A percentile compares a stretch with the other conserved stretches of the same genome.
Evolutionary conservation across 2,113 vertebrate species (phyloP).

Genomic region (Apteryx mantelli): DNA sequence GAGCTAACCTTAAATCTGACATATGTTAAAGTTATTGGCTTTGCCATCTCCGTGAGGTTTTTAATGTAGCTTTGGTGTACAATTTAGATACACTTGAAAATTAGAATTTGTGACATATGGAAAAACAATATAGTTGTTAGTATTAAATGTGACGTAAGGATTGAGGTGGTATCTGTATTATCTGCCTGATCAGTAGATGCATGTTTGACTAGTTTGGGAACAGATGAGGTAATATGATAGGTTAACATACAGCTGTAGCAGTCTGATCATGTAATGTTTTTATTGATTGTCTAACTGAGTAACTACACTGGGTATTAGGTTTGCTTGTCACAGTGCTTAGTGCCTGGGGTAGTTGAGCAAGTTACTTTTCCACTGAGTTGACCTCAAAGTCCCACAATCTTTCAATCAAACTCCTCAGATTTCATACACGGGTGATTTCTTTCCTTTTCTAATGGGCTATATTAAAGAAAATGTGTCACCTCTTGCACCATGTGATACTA

Average conservation of each 20-base stretch:
- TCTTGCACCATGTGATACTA: constrained; percentile 80
- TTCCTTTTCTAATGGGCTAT: constrained; percentile 72
- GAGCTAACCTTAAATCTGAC: not conserved
- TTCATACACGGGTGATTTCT: constrained; percentile 72
- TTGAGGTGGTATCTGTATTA: constrained; percentile 15
- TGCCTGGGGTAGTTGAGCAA: constrained; percentile 73
- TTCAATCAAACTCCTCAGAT: constrained; percentile 76
- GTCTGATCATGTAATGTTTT: constrained; percentile 77
- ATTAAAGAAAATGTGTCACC: constrained; percentile 81
- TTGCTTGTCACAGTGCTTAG: constrained; percentile 70
- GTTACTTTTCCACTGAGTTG: constrained; percentile 70
- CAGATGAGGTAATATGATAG: constrained; percentile 63
- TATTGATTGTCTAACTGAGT: constrained; percentile 78
- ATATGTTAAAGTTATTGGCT: accelerated
- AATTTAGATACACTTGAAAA: not conserved
- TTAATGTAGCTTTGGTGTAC: not conserved
- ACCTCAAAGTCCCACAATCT: constrained; percentile 73
- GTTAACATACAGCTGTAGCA: constrained; percentile 74
- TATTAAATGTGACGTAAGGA: constrained; percentile 16
- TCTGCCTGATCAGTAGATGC: constrained; percentile 59
- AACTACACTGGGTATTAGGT: constrained; percentile 65
- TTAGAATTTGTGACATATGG: not conserved
- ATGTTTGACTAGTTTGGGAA: constrained; percentile 51
- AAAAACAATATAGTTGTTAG: not conserved
- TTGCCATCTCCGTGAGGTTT: accelerated